Conservation (phyloP, 2,888 invertebrate genomes). For the Auanema freiburgensis region DNA sequence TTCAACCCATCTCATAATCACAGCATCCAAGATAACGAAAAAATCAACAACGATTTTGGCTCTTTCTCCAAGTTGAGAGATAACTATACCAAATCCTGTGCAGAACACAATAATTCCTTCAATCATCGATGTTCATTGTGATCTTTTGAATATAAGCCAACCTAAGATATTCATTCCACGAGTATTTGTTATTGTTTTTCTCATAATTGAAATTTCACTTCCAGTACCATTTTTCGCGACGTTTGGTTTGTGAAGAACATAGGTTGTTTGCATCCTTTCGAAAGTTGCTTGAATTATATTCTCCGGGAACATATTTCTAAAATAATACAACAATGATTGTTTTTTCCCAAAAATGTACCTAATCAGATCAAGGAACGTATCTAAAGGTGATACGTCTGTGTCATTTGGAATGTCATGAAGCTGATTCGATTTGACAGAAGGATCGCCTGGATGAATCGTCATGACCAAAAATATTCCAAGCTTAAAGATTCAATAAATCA, state of each 20-base stretch:
- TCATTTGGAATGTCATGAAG: constrained; percentile 43
- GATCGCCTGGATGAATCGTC: constrained; percentile 73
- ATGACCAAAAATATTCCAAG: constrained; percentile 73
- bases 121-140: constrained; percentile 23
- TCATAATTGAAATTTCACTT: constrained; percentile 15
- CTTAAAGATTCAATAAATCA: constrained; percentile 30
- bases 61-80: constrained; percentile 78
- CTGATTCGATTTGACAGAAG: constrained; percentile 63
- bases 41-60: constrained; percentile 74
- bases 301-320: constrained; percentile 87
- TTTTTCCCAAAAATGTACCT: constrained; percentile 69
- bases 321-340: constrained; percentile 10
- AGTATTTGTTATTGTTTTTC: constrained; percentile 30
- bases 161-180: constrained; percentile 73
- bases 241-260: constrained; percentile 44
- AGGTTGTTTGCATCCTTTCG: constrained; percentile 62
- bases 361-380: constrained; percentile 85
- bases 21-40: constrained; percentile 85
- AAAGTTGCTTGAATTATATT: constrained; percentile 81
- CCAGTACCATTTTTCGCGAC: constrained; percentile 33
- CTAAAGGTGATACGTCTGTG: constrained; percentile 69
- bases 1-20: constrained; percentile 76
- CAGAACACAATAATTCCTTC: constrained; percentile 88
- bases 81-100: constrained; percentile 83
- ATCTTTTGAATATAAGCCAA: constrained; percentile 28